Conservation (phyloP, 2,113 vertebrate species). For the Tinamus guttatus region DNA sequence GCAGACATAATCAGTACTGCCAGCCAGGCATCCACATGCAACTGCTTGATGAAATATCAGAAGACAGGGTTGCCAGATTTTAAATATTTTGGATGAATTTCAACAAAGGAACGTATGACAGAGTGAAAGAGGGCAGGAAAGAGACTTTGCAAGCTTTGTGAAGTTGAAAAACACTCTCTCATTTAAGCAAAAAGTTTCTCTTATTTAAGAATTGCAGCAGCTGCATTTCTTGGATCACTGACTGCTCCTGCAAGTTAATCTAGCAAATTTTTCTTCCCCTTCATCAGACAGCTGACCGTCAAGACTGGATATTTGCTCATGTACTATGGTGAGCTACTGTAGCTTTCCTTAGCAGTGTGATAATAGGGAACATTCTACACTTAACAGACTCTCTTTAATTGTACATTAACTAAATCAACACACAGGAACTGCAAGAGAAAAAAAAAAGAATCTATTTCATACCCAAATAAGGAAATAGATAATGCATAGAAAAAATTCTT, state of each 20-base stretch:
- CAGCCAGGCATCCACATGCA: background rate
- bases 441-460: background rate
- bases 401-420: background rate
- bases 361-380: background rate
- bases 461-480: background rate
- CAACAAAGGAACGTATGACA: background rate
- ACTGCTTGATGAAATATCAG: background rate
- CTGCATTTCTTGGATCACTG: background rate
- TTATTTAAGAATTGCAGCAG: background rate
- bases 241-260: background rate
- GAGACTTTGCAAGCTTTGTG: background rate
- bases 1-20: background rate
- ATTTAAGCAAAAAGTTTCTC: background rate
- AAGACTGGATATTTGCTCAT: background rate
- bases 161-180: accelerated
- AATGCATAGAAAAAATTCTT: background rate
- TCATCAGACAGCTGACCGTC: background rate
- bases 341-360: slow-evolving; percentile 9
- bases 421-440: background rate
- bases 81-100: background rate
- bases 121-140: background rate
- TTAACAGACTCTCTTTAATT: background rate
- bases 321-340: background rate
- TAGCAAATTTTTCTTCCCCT: background rate
- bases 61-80: background rate